phyloP scores from a whole-genome alignment of 2,888 invertebrate species.

The Lydus trimaculatus region DNA sequence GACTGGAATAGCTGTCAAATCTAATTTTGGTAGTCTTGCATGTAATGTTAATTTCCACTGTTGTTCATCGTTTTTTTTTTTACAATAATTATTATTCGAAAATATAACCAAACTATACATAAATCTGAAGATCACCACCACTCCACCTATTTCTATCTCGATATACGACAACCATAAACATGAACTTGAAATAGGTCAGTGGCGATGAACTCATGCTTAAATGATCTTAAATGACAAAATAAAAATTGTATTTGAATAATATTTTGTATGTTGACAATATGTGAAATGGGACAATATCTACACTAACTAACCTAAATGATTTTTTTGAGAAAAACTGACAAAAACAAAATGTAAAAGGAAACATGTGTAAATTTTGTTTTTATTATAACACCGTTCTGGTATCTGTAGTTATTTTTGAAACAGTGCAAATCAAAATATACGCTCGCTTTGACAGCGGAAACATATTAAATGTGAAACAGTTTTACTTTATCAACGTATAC shows the following conservation, averaged over 20 bases:
- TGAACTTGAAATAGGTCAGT: constrained; percentile 56
- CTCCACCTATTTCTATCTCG: not conserved
- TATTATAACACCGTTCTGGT: constrained; percentile 7
- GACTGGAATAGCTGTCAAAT: not conserved
- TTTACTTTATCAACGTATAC: not conserved
- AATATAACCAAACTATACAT: constrained; percentile 26
- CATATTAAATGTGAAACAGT: not conserved
- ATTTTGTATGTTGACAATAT: not conserved
- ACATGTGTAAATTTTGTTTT: constrained; percentile 2
- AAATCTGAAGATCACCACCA: constrained; percentile 14
- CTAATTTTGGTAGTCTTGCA: not conserved
- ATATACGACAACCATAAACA: constrained; percentile 34
- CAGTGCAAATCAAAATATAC: not conserved
- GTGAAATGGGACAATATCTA: not conserved
- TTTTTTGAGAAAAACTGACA: not conserved
- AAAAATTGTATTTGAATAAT: constrained; percentile 19
- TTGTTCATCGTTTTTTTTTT: not conserved
- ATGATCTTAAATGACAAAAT: not conserved
- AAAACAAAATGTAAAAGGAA: not conserved
- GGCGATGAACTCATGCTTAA: constrained; percentile 50
- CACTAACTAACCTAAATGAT: too few species aligned
- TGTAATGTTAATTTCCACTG: not conserved
- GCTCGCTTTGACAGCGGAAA: not conserved
- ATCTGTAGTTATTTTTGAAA: not conserved
- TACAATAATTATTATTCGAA: constrained; percentile 12